phyloP scores from a whole-genome alignment of 2,113 vertebrate genomes.

The Syngnathoides biaculeatus region DNA sequence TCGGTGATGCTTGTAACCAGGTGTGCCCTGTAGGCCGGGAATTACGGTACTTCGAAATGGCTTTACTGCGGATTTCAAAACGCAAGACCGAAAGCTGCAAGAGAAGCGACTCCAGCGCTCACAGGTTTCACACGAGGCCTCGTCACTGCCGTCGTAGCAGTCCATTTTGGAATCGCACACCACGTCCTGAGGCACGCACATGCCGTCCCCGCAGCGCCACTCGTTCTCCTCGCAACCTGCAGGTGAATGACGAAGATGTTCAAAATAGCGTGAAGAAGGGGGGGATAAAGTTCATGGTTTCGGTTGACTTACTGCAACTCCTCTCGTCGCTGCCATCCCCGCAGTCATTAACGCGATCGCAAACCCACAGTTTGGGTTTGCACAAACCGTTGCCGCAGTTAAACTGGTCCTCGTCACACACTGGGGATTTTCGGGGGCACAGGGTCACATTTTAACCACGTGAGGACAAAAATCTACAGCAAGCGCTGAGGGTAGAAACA shows the following conservation, averaged over 20 bases:
- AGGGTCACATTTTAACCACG: constrained; percentile 3
- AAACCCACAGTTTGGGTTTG: constrained; percentile 68
- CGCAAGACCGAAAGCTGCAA: not conserved
- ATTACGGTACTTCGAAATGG: constrained; percentile 27
- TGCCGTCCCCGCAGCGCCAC: constrained; percentile 62
- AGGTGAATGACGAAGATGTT: not conserved
- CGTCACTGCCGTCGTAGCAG: constrained; percentile 75
- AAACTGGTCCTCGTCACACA: constrained; percentile 66
- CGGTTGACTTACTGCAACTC: constrained; percentile 65
- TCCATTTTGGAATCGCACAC: constrained; percentile 65
- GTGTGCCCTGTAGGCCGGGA: too few relatives aligned
- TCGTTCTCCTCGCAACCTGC: constrained; percentile 66
- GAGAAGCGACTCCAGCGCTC: constrained; percentile 28
- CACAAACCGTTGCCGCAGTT: constrained; percentile 69
- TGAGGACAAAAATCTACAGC: not conserved
- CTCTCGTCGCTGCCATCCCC: constrained; percentile 75
- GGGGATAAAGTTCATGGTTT: not conserved
- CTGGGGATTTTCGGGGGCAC: constrained; percentile 54
- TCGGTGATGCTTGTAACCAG: too few relatives aligned
- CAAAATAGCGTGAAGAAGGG: not conserved
- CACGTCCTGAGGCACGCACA: constrained; percentile 62
- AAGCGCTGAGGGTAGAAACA: not conserved
- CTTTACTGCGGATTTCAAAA: not conserved
- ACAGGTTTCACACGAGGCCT: constrained; percentile 65
- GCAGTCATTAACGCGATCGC: constrained; percentile 74